Conservation (phyloP, 1,140 invertebrate genomes). For the Periplaneta americana region DNA sequence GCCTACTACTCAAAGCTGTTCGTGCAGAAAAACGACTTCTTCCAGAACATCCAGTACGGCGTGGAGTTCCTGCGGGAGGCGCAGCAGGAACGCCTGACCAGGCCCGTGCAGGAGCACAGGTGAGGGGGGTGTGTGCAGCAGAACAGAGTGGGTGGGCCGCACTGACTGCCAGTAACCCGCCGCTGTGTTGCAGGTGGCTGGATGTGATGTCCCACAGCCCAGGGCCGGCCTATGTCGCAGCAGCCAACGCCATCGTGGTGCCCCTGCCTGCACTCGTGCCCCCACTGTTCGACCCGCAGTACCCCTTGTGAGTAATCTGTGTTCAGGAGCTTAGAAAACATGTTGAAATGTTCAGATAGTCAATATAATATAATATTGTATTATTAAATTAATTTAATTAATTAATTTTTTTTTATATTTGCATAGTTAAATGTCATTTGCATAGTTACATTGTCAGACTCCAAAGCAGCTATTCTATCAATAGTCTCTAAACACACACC, state of each 20-base stretch:
- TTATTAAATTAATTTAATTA: too few relatives aligned
- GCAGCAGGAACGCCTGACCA: conserved; percentile 28
- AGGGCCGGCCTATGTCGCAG: conserved; percentile 34
- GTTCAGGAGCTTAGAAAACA: too few relatives aligned
- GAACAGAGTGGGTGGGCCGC: too few relatives aligned
- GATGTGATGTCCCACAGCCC: conserved; percentile 27
- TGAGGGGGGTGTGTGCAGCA: conserved; percentile 15
- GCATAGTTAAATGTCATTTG: not conserved
- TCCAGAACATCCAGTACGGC: conserved; percentile 40
- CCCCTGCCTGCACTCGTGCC: conserved; percentile 35
- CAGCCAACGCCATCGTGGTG: conserved; percentile 41
- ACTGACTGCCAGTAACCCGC: too few relatives aligned
- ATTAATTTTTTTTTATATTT: too few relatives aligned
- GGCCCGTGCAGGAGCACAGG: conserved; percentile 30
- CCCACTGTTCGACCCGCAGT: conserved; percentile 37
- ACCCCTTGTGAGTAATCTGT: conserved; percentile 33
- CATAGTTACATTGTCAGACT: not conserved
- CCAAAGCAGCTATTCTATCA: too few relatives aligned
- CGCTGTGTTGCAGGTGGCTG: conserved; percentile 30
- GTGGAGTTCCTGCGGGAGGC: conserved; percentile 34
- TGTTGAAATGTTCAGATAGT: too few relatives aligned
- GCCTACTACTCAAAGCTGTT: conserved; percentile 40
- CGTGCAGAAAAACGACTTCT: conserved; percentile 44
- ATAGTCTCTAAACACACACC: too few relatives aligned
- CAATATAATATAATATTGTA: not conserved